Conservation (phyloP, 2,888 invertebrate species). For the Polyploca ridens region DNA sequence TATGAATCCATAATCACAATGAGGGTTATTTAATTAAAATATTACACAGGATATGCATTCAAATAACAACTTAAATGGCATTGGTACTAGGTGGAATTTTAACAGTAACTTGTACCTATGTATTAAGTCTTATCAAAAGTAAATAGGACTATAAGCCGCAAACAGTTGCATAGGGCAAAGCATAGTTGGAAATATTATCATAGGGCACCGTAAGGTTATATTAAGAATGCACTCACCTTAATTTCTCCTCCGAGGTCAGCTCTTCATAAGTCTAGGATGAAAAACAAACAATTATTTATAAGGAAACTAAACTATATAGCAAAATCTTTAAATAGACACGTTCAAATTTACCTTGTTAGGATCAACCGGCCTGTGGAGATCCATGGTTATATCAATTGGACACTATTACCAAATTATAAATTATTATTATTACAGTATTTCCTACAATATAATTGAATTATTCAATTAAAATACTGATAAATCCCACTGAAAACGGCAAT, state of each 20-base stretch:
- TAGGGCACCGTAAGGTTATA: neutral
- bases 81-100: too few relatives aligned
- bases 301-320: constrained; percentile 22
- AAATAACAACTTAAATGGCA: too few relatives aligned
- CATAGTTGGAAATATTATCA: too few relatives aligned
- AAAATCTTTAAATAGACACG: constrained; percentile 24
- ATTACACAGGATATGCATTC: too few relatives aligned
- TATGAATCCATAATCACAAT: too few relatives aligned
- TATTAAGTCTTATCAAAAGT: neutral
- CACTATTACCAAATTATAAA: constrained; percentile 19
- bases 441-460: neutral
- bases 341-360: constrained; percentile 70
- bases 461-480: neutral
- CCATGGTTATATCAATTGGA: constrained; percentile 55
- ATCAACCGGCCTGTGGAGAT: constrained; percentile 78
- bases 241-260: constrained; percentile 90
- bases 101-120: too few relatives aligned
- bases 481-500: neutral
- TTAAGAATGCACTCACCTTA: constrained; percentile 81
- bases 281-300: constrained; percentile 17
- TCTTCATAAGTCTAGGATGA: constrained; percentile 87
- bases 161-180: neutral
- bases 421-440: constrained; percentile 13
- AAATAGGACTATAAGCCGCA: neutral
- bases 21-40: too few relatives aligned